Conservation (phyloP, 92 coral and sea anemone species). For the Zoanthus solanderi region DNA sequence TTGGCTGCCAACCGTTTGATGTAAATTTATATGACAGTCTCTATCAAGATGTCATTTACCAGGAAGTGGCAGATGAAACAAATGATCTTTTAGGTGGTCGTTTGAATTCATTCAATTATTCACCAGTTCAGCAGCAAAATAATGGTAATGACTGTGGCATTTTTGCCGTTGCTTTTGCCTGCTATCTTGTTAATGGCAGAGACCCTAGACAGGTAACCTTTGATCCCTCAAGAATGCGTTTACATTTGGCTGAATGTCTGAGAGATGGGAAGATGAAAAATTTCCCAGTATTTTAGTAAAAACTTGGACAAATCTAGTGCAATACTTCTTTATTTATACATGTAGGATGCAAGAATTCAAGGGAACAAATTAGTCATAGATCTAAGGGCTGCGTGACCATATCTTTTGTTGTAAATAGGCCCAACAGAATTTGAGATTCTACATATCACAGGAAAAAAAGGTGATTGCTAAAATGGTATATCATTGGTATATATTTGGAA, state of each 20-base stretch:
- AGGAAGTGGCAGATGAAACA: neutral
- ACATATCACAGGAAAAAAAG: too few relatives aligned
- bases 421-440: too few relatives aligned
- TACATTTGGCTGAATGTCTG: slow-evolving; percentile 41
- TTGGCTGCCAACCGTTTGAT: too few relatives aligned
- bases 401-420: too few relatives aligned
- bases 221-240: slow-evolving; percentile 48
- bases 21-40: too few relatives aligned
- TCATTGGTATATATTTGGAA: too few relatives aligned
- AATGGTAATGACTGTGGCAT: slow-evolving; percentile 41
- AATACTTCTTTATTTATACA: too few relatives aligned
- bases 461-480: too few relatives aligned
- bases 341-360: too few relatives aligned
- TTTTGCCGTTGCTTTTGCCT: slow-evolving; percentile 52
- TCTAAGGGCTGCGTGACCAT: too few relatives aligned
- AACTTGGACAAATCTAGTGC: neutral
- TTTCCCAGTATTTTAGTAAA: slow-evolving; percentile 27
- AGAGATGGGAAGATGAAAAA: slow-evolving; percentile 30
- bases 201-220: slow-evolving; percentile 49
- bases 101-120: neutral
- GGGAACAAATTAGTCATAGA: too few relatives aligned
- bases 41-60: too few relatives aligned
- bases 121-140: slow-evolving; percentile 37
- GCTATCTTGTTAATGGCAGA: slow-evolving; percentile 17
- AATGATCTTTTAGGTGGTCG: slow-evolving; percentile 43